These are phyloP conservation scores for Phanerotoma sp. DNA, from an alignment of 2,888 invertebrate genomes.

Conservation along the genomic window DNA sequence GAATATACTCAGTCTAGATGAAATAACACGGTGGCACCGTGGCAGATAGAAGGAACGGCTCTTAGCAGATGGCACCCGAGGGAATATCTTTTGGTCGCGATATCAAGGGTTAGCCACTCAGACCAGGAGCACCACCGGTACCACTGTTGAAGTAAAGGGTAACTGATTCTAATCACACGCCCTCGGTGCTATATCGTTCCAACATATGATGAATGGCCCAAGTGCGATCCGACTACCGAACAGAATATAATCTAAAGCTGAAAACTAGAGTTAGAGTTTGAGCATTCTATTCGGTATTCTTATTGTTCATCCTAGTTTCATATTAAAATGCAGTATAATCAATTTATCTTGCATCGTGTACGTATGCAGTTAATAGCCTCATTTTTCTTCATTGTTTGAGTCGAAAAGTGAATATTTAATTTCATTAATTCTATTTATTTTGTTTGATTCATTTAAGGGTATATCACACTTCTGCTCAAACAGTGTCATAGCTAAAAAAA, in stretches of 20 bases:
- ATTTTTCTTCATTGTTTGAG: too few relatives aligned
- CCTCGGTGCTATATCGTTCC: constrained; percentile 37
- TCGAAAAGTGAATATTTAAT: too few relatives aligned
- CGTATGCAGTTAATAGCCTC: too few relatives aligned
- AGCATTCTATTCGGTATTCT: background rate
- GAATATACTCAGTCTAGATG: constrained; percentile 8
- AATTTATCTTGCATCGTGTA: constrained; percentile 40
- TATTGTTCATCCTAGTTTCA: constrained; percentile 29
- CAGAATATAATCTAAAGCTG: constrained; percentile 13
- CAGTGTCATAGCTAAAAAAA: too few relatives aligned
- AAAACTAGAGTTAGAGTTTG: constrained; percentile 7
- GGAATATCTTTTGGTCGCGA: constrained; percentile 52
- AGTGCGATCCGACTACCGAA: constrained; percentile 52
- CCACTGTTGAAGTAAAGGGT: constrained; percentile 49
- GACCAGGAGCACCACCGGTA: constrained; percentile 17
- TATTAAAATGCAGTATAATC: constrained; percentile 53
- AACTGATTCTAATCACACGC: constrained; percentile 57
- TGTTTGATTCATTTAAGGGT: too few relatives aligned
- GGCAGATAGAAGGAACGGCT: constrained; percentile 39
- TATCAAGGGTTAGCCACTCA: constrained; percentile 49
- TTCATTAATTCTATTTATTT: too few relatives aligned
- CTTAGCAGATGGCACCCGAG: constrained; percentile 56
- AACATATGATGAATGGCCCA: constrained; percentile 52
- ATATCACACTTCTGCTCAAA: too few relatives aligned
- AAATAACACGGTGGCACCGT: constrained; percentile 9